Conservation (phyloP, 2,113 vertebrate species). For the Macheiramphus alcinus region DNA sequence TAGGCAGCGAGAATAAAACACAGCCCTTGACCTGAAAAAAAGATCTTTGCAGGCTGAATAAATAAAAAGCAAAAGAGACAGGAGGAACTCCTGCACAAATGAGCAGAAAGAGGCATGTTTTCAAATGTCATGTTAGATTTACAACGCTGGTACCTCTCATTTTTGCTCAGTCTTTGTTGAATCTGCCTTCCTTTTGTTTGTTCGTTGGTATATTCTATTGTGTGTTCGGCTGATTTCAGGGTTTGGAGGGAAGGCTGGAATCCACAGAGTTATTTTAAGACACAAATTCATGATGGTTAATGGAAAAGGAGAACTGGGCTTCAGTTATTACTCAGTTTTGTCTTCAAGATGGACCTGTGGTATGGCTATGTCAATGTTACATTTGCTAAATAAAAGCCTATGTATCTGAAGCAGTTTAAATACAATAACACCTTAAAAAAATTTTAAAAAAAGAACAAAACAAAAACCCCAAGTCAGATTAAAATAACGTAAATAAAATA, state of each 20-base stretch:
- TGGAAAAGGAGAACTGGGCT: background rate
- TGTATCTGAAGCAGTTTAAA: background rate
- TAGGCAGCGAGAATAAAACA: background rate
- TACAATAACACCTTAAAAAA: background rate
- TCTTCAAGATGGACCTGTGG: background rate
- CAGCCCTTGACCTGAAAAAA: background rate
- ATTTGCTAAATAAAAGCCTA: background rate
- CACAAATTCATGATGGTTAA: background rate
- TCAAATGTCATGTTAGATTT: constrained; percentile 13
- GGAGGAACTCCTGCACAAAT: background rate
- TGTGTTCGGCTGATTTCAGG: background rate
- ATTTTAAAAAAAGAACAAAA: rapidly evolving
- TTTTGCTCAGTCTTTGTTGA: background rate
- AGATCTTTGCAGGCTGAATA: background rate
- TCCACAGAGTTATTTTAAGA: background rate
- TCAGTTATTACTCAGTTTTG: background rate
- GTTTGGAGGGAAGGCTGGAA: background rate
- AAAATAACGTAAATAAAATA: background rate
- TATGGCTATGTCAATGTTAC: background rate
- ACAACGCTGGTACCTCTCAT: rapidly evolving
- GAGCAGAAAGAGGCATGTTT: background rate
- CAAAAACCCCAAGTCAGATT: rapidly evolving
- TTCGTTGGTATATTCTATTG: background rate
- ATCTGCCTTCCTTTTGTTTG: background rate
- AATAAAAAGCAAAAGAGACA: background rate